These are phyloP conservation scores for Stegastes partitus DNA, from an alignment of 2,113 vertebrate genomes.

Conservation along the genomic window DNA sequence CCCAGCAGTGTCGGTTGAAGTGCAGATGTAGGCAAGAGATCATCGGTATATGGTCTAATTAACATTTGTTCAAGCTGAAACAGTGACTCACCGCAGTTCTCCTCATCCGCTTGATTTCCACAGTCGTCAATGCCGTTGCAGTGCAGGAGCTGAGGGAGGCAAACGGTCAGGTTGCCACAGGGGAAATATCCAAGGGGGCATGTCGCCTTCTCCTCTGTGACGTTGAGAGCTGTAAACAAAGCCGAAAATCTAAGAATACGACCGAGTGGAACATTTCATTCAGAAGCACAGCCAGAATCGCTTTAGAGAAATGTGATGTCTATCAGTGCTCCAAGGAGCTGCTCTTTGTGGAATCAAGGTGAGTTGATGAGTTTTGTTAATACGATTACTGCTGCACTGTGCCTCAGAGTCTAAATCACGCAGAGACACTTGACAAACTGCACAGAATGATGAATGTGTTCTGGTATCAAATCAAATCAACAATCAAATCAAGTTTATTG, in stretches of 20 bases:
- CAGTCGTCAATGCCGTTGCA: slow-evolving; percentile 95
- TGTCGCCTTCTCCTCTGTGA: slow-evolving; percentile 71
- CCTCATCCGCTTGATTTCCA: slow-evolving; percentile 92
- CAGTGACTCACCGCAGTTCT: slow-evolving; percentile 92
- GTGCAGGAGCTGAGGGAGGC: slow-evolving; percentile 94
- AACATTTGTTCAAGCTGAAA: not conserved
- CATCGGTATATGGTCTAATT: not conserved
- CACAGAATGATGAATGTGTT: not conserved
- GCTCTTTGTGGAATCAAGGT: not conserved
- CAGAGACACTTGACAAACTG: not conserved
- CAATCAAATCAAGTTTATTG: too few relatives aligned
- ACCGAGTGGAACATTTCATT: not conserved
- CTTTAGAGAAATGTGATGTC: too few relatives aligned
- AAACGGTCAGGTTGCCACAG: slow-evolving; percentile 92
- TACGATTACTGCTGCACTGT: not conserved
- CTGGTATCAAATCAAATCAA: too few relatives aligned
- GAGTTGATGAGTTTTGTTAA: not conserved
- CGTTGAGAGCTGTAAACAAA: slow-evolving; percentile 76
- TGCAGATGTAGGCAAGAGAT: not conserved
- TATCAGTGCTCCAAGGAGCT: not conserved
- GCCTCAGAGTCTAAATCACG: slow-evolving; percentile 13
- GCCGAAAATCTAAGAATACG: slow-evolving; percentile 57
- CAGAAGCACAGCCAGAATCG: too few relatives aligned
- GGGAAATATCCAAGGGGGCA: slow-evolving; percentile 95
- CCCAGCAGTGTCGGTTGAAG: not conserved